phyloP scores from a whole-genome alignment of 2,113 vertebrate genomes.

The Petromus typicus region DNA sequence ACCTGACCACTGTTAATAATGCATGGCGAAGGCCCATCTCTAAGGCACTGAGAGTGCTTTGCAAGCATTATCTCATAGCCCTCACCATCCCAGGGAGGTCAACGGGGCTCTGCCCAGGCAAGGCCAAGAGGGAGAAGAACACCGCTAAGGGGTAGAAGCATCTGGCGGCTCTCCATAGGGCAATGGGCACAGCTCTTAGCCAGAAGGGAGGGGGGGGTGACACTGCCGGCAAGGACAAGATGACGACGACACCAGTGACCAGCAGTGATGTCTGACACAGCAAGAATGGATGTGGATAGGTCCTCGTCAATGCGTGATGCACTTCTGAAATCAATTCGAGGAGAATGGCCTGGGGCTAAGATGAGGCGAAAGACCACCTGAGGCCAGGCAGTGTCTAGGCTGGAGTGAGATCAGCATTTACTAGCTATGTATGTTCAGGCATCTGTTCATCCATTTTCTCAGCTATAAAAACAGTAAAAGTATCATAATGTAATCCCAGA shows the following conservation, averaged over 20 bases:
- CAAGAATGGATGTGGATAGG: neutral
- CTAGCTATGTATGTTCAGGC: neutral
- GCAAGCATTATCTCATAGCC: constrained; percentile 69
- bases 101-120: constrained; percentile 12
- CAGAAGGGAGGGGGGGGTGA: neutral
- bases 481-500: neutral
- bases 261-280: neutral
- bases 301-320: neutral
- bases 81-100: neutral
- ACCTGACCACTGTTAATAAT: constrained; percentile 67
- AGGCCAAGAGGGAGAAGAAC: neutral
- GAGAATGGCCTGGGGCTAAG: neutral
- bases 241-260: no score
- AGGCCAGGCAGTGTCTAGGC: neutral
- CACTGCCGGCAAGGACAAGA: neutral
- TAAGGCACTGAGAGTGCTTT: constrained; percentile 44
- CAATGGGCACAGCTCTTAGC: neutral
- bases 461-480: neutral
- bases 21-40: constrained; percentile 48
- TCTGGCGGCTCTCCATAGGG: neutral
- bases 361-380: neutral
- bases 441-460: neutral
- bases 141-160: neutral
- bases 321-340: neutral
- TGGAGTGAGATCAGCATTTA: neutral